Conservation (phyloP, 2,797 vertebrate genomes). For the Hyperoplus lanceolatus region DNA sequence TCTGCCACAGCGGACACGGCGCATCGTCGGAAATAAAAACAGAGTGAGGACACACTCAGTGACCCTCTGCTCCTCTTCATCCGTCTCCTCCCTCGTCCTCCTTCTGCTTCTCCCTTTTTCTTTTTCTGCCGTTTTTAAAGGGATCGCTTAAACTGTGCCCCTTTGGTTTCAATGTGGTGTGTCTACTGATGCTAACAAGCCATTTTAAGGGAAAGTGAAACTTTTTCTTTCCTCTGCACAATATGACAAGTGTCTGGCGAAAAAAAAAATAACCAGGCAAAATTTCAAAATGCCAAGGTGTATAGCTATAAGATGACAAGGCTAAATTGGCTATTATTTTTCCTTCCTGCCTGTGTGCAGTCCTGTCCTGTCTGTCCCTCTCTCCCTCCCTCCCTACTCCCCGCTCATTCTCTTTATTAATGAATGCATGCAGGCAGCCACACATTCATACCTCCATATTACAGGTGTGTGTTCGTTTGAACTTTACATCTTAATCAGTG, state of each 20-base stretch:
- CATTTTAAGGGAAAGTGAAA: constrained; percentile 59
- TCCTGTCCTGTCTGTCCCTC: constrained; percentile 58
- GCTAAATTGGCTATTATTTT: constrained; percentile 83
- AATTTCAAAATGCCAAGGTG: constrained; percentile 77
- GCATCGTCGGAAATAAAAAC: constrained; percentile 25
- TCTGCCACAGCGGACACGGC: constrained; percentile 37
- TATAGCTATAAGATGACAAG: constrained; percentile 68
- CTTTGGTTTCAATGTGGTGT: constrained; percentile 65
- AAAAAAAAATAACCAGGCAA: constrained; percentile 71
- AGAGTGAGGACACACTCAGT: constrained; percentile 20
- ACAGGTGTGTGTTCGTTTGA: constrained; percentile 1
- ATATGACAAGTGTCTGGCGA: constrained; percentile 69
- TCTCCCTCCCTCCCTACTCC: constrained; percentile 12
- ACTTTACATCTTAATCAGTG: constrained; percentile 45
- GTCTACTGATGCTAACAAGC: constrained; percentile 74
- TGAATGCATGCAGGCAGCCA: constrained; percentile 42
- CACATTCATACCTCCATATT: constrained; percentile 9
- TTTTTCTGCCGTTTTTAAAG: constrained; percentile 55
- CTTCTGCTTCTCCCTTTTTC: neutral
- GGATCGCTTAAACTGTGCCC: constrained; percentile 45
- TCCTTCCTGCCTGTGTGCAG: constrained; percentile 59
- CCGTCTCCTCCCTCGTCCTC: constrained; percentile 10
- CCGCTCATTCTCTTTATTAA: constrained; percentile 59
- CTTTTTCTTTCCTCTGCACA: constrained; percentile 31
- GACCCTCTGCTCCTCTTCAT: constrained; percentile 46